Conservation (phyloP, 2,113 vertebrate genomes). For the Mustelus asterias region DNA sequence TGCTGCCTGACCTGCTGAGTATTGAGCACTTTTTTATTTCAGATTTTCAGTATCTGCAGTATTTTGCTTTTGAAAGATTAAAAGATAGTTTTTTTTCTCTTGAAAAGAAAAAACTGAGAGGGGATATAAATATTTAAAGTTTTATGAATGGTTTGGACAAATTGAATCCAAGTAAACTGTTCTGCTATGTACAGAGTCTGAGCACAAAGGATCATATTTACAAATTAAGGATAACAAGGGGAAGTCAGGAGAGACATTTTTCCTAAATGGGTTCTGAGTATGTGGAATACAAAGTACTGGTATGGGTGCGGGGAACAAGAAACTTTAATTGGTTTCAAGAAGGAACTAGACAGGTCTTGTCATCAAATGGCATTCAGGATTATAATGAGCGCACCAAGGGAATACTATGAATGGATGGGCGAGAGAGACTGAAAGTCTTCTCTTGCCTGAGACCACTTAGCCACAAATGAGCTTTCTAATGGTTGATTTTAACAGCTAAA, state of each 20-base stretch:
- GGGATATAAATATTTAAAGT: neutral
- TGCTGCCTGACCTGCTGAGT: neutral
- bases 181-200: neutral
- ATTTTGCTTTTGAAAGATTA: neutral
- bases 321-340: neutral
- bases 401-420: neutral
- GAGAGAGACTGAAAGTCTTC: neutral
- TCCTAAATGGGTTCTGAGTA: neutral
- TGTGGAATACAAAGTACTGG: neutral
- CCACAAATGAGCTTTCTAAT: neutral
- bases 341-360: neutral
- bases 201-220: neutral
- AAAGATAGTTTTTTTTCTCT: neutral
- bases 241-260: neutral
- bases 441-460: neutral
- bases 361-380: neutral
- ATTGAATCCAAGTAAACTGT: neutral
- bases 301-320: neutral
- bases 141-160: neutral
- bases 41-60: neutral
- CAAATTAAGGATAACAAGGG: neutral
- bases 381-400: neutral
- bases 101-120: neutral
- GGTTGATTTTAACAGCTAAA: neutral
- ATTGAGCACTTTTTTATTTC: neutral